These are phyloP conservation scores for Lithophane socia DNA, from an alignment of 2,888 invertebrate genomes.

Conservation along the genomic window DNA sequence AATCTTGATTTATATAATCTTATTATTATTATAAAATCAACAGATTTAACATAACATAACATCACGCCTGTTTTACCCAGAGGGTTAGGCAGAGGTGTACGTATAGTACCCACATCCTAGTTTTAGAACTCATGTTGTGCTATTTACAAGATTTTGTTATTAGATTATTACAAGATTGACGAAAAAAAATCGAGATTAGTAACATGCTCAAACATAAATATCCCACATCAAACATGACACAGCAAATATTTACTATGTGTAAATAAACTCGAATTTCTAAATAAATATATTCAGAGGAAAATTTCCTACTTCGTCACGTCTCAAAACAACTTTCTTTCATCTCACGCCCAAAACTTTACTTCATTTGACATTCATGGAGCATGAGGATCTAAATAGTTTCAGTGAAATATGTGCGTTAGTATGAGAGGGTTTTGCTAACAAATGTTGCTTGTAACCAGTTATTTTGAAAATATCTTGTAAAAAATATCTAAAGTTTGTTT, in stretches of 20 bases:
- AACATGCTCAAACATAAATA: slow-evolving; percentile 17
- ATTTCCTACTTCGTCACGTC: slow-evolving; percentile 73
- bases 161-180: not conserved
- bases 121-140: too few relatives aligned
- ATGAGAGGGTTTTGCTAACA: slow-evolving; percentile 53
- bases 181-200: slow-evolving; percentile 7
- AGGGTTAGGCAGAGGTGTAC: too few relatives aligned
- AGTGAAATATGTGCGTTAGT: slow-evolving; percentile 70
- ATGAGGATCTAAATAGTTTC: slow-evolving; percentile 75
- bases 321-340: slow-evolving; percentile 75
- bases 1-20: too few relatives aligned
- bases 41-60: not conserved
- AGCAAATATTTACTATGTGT: slow-evolving; percentile 58
- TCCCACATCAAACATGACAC: slow-evolving; percentile 40
- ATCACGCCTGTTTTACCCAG: too few relatives aligned
- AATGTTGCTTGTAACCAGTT: slow-evolving; percentile 46
- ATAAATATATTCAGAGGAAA: slow-evolving; percentile 67
- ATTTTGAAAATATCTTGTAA: slow-evolving; percentile 17
- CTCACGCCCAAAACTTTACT: slow-evolving; percentile 74
- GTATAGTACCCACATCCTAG: too few relatives aligned
- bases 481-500: slow-evolving; percentile 4
- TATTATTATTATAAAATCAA: too few relatives aligned
- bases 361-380: slow-evolving; percentile 79
- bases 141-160: not conserved
- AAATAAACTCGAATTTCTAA: slow-evolving; percentile 61